phyloP scores from a whole-genome alignment of 2,797 vertebrate genomes.

The Telmatherina bonti region DNA sequence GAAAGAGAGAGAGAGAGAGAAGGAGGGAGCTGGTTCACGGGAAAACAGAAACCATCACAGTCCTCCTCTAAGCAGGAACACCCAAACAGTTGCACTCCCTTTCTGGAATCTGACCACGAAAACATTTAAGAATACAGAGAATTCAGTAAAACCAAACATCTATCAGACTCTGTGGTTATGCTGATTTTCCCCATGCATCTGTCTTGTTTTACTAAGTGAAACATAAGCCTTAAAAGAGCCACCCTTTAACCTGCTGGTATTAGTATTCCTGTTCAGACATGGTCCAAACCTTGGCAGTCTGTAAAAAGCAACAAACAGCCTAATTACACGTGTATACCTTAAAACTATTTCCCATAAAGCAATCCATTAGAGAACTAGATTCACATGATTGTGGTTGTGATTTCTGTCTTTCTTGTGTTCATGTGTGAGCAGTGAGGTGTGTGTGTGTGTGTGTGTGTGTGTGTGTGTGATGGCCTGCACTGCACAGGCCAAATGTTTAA shows the following conservation, averaged over 20 bases:
- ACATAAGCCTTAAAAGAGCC: slow-evolving; percentile 30
- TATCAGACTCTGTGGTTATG: slow-evolving; percentile 20
- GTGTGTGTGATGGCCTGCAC: slow-evolving; percentile 42
- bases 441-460: no score
- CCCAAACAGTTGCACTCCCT: slow-evolving; percentile 8
- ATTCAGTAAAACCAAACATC: slow-evolving; percentile 25
- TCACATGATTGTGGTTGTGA: slow-evolving; percentile 9
- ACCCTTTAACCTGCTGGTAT: slow-evolving; percentile 13
- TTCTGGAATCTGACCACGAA: slow-evolving; percentile 7
- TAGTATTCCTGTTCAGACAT: slow-evolving; percentile 11
- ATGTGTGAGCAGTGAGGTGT: slow-evolving; percentile 19
- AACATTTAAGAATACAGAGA: slow-evolving; percentile 12
- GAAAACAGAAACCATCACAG: not conserved
- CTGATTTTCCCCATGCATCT: slow-evolving; percentile 35
- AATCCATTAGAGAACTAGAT: not conserved
- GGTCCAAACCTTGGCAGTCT: slow-evolving; percentile 8
- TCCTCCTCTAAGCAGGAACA: slow-evolving; percentile 16
- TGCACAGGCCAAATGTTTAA: slow-evolving; percentile 63
- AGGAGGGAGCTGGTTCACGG: not conserved
- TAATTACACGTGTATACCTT: slow-evolving; percentile 2
- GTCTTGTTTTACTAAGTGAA: slow-evolving; percentile 31
- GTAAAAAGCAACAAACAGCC: slow-evolving; percentile 7
- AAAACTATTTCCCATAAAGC: slow-evolving; percentile 17
- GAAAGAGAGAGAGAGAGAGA: no score
- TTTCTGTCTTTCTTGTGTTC: slow-evolving; percentile 20